These are phyloP conservation scores for Oegoconia quadripuncta DNA, from an alignment of 2,888 invertebrate genomes.

Conservation along the genomic window DNA sequence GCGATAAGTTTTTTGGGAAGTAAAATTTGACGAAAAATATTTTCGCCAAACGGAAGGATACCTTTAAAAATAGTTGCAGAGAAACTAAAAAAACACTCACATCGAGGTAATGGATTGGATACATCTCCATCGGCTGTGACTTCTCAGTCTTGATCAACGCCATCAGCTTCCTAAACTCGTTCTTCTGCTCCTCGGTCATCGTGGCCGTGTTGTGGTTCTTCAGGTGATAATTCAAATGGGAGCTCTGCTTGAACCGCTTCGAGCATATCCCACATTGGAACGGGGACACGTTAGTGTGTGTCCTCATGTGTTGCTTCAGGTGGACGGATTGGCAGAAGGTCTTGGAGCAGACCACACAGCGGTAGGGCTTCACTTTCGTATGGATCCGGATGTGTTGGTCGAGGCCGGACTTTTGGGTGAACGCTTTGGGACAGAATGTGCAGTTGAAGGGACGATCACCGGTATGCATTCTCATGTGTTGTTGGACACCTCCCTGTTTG, in stretches of 20 bases:
- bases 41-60: too few species aligned
- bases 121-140: background rate
- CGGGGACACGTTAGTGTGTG: conserved; percentile 58
- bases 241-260: conserved; percentile 63
- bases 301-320: conserved; percentile 66
- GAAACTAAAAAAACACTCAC: too few species aligned
- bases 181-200: conserved; percentile 46
- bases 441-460: conserved; percentile 63
- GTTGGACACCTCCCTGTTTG: conserved; percentile 58
- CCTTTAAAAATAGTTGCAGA: too few species aligned
- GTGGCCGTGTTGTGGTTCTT: conserved; percentile 51
- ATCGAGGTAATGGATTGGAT: too few species aligned
- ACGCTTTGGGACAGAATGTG: conserved; percentile 57
- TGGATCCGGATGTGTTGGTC: conserved; percentile 68
- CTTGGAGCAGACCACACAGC: conserved; percentile 64
- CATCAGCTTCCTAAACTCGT: conserved; percentile 41
- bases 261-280: conserved; percentile 61
- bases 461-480: conserved; percentile 62
- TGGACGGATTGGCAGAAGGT: conserved; percentile 65
- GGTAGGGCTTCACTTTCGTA: conserved; percentile 60
- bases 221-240: conserved; percentile 65
- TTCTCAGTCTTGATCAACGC: conserved; percentile 25
- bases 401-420: conserved; percentile 69
- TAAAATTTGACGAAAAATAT: too few species aligned
- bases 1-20: too few species aligned